Conservation (phyloP, 2,888 invertebrate genomes). For the Tinea trinotella region DNA sequence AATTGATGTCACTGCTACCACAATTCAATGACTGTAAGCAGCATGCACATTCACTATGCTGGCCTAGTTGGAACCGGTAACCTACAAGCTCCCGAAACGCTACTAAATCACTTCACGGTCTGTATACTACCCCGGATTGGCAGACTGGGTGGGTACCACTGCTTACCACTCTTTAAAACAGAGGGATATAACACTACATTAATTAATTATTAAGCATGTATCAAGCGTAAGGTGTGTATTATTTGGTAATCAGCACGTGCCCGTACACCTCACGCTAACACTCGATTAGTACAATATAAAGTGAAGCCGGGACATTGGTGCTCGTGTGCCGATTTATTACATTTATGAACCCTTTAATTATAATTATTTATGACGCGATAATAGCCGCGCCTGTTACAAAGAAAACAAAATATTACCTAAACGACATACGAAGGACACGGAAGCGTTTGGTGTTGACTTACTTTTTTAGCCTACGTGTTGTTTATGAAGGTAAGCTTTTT, state of each 20-base stretch:
- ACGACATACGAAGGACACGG: neutral
- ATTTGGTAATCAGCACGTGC: constrained; percentile 17
- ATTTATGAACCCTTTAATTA: constrained; percentile 16
- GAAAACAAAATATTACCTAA: neutral
- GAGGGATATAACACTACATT: constrained; percentile 16
- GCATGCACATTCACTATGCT: too few relatives aligned
- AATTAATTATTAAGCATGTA: constrained; percentile 17
- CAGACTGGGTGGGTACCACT: too few relatives aligned
- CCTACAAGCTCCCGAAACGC: too few relatives aligned
- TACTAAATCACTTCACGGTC: too few relatives aligned
- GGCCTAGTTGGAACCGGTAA: too few relatives aligned
- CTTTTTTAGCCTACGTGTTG: too few relatives aligned
- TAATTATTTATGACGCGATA: constrained; percentile 13
- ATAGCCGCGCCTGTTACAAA: neutral
- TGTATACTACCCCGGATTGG: too few relatives aligned
- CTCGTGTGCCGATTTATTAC: constrained; percentile 16
- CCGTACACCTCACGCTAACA: constrained; percentile 19
- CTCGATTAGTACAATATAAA: constrained; percentile 18
- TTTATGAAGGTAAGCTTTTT: too few relatives aligned
- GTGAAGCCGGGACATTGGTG: neutral
- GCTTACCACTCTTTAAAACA: too few relatives aligned
- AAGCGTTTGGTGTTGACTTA: neutral
- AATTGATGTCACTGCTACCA: too few relatives aligned
- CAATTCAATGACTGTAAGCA: too few relatives aligned
- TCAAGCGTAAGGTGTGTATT: constrained; percentile 19